These are phyloP conservation scores for Xylocampa areola DNA, from an alignment of 2,888 invertebrate genomes.

Conservation along the genomic window DNA sequence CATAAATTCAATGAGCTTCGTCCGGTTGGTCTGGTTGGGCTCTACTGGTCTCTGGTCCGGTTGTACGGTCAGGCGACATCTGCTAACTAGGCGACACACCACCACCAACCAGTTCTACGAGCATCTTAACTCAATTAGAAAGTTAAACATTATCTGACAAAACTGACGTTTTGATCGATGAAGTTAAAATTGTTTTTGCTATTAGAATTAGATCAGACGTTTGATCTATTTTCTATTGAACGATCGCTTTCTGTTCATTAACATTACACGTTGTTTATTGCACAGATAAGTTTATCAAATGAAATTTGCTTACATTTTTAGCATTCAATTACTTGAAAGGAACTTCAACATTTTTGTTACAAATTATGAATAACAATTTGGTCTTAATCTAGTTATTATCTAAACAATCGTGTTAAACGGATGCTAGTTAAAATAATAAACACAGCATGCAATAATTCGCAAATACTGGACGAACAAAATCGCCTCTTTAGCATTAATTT, in stretches of 20 bases:
- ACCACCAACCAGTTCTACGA: conserved; percentile 64
- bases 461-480: conserved; percentile 34
- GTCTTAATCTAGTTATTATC: conserved; percentile 33
- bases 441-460: conserved; percentile 21
- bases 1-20: conserved; percentile 67
- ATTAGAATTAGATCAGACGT: conserved; percentile 52
- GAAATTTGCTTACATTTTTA: conserved; percentile 26
- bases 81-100: conserved; percentile 63
- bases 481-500: conserved; percentile 32
- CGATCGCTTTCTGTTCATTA: conserved; percentile 33
- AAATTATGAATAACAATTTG: conserved; percentile 30
- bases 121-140: conserved; percentile 77
- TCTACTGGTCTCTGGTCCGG: conserved; percentile 39
- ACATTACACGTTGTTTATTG: conserved; percentile 28
- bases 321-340: conserved; percentile 6
- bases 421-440: conserved; percentile 30
- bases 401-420: conserved; percentile 24
- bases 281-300: conserved; percentile 20
- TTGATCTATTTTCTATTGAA: conserved; percentile 34
- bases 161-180: conserved; percentile 73
- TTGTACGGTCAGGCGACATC: conserved; percentile 61
- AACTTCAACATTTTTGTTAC: conserved; percentile 20
- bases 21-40: conserved; percentile 54
- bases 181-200: conserved; percentile 61
- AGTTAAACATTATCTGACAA: conserved; percentile 72